phyloP scores from a whole-genome alignment of 2,113 vertebrate species.

The Phrynocephalus versicolor region DNA sequence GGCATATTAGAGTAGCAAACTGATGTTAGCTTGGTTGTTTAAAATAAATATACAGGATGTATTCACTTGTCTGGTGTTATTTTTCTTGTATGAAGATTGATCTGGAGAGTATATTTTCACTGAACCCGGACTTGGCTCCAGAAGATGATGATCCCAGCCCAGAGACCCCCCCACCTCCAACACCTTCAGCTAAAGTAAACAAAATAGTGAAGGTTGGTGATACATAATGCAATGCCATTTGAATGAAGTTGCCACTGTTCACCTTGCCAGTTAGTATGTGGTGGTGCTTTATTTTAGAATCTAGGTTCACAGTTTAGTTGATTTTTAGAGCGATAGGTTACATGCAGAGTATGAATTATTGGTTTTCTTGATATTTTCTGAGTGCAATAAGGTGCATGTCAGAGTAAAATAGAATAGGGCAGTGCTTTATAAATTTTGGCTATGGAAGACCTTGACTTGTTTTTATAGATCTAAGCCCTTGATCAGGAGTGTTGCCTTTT shows the following conservation, averaged over 20 bases:
- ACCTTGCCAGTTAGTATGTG: neutral
- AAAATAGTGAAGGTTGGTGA: slow-evolving; percentile 91
- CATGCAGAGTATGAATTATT: neutral
- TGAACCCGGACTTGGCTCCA: slow-evolving; percentile 90
- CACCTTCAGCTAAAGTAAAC: slow-evolving; percentile 85
- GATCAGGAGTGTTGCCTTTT: neutral
- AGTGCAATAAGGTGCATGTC: neutral
- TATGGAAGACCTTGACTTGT: neutral
- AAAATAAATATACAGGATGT: neutral
- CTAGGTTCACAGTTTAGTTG: neutral
- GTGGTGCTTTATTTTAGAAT: slow-evolving; percentile 11
- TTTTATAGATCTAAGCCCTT: neutral
- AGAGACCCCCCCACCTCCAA: slow-evolving; percentile 85
- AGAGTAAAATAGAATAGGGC: neutral
- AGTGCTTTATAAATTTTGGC: neutral
- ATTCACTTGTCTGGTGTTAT: slow-evolving; percentile 10
- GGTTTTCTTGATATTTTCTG: neutral
- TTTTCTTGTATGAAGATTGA: slow-evolving; percentile 84
- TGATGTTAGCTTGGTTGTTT: neutral
- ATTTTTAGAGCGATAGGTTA: neutral
- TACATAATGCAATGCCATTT: neutral
- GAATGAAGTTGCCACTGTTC: neutral
- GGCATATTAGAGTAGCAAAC: neutral
- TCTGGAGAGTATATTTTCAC: slow-evolving; percentile 93
- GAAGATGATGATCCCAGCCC: slow-evolving; percentile 91